A percentile compares a stretch with the other conserved stretches of the same genome.
These are phyloP conservation scores for Steatocranus sp. DNA, from an alignment of 2,797 vertebrate species.

Conservation along the genomic window DNA sequence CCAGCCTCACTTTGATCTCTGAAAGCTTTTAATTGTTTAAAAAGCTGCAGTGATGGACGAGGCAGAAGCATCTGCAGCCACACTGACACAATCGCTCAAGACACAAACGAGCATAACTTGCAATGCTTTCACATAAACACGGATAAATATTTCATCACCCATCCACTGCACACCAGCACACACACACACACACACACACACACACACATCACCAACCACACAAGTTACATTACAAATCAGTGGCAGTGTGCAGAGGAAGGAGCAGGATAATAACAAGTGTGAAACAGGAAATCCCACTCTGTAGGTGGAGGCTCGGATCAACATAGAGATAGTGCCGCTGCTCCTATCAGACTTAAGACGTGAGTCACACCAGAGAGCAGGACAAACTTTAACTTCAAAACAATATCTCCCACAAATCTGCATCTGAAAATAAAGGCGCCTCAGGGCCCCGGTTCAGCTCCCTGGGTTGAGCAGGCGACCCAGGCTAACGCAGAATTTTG, in stretches of 20 bases:
- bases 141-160: not conserved
- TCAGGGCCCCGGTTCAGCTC: not conserved
- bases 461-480: not conserved
- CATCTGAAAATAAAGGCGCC: not conserved
- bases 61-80: not conserved
- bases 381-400: not conserved
- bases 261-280: constrained; percentile 49
- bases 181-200: not conserved
- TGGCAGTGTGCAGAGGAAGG: constrained; percentile 28
- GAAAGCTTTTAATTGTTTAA: not conserved
- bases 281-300: constrained; percentile 61
- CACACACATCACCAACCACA: not conserved
- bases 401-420: not conserved
- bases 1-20: not conserved
- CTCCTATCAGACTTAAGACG: not conserved
- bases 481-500: not conserved
- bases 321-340: not conserved
- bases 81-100: not conserved
- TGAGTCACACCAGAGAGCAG: not conserved
- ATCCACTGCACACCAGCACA: not conserved
- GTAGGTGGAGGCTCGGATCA: constrained; percentile 38
- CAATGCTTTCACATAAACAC: not conserved
- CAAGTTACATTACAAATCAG: not conserved
- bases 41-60: not conserved
- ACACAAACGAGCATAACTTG: not conserved